Evolutionary conservation across 2,797 vertebrate species (phyloP).

Genomic region (Lindbergichthys nudifrons): DNA sequence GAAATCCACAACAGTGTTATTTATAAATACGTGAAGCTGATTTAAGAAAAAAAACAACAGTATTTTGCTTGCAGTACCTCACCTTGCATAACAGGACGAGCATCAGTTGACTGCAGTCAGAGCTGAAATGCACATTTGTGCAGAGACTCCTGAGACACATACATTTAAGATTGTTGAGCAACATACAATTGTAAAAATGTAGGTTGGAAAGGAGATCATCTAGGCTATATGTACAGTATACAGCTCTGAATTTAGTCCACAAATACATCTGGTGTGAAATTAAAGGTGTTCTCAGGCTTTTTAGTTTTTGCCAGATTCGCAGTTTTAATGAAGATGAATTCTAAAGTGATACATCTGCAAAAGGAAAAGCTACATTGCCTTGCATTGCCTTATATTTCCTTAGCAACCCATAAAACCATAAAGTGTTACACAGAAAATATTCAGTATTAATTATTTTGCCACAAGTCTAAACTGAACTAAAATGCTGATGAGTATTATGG

Average conservation of each 20-base stretch:
- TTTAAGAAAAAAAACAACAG: conserved; percentile 23
- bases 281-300: conserved; percentile 56
- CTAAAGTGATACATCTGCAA: conserved; percentile 26
- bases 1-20: conserved; percentile 68
- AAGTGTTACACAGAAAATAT: conserved; percentile 51
- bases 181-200: conserved; percentile 7
- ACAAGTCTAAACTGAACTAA: conserved; percentile 61
- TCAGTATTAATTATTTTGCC: conserved; percentile 65
- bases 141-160: conserved; percentile 23
- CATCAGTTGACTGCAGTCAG: conserved; percentile 19
- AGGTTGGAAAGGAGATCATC: conserved; percentile 6
- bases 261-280: conserved; percentile 47
- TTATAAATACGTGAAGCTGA: conserved; percentile 58
- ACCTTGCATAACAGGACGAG: conserved; percentile 21
- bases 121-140: conserved; percentile 38
- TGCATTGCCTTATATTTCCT: conserved; percentile 30
- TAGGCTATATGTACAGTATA: conserved; percentile 12
- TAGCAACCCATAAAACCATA: conserved; percentile 34
- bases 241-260: conserved; percentile 19
- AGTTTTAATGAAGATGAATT: conserved; percentile 38
- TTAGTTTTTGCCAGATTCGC: conserved; percentile 33
- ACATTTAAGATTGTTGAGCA: conserved; percentile 21
- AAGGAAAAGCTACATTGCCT: conserved; percentile 41
- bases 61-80: conserved; percentile 43
- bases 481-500: conserved; percentile 60